Conservation (phyloP, 2,888 invertebrate genomes). For the Uloborus plumipes region DNA sequence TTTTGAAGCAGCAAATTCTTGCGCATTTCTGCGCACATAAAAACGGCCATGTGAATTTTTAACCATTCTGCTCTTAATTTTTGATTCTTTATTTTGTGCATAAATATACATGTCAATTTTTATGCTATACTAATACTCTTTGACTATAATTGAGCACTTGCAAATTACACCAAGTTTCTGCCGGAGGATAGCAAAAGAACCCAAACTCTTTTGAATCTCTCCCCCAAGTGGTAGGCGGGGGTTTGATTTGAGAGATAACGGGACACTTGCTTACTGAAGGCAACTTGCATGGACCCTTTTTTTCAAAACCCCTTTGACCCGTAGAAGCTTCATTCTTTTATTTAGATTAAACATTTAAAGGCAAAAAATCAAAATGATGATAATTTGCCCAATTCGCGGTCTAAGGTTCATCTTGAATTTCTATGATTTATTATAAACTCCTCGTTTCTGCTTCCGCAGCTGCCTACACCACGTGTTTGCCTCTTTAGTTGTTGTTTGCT, state of each 20-base stretch:
- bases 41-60: not conserved
- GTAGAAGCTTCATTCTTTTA: constrained; percentile 58
- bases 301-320: constrained; percentile 37
- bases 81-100: not conserved
- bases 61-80: constrained; percentile 10
- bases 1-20: constrained; percentile 3
- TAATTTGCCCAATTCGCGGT: not conserved
- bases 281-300: constrained; percentile 46
- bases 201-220: constrained; percentile 13
- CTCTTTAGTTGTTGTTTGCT: constrained; percentile 35
- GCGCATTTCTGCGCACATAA: not conserved
- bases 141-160: constrained; percentile 22
- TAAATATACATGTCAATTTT: not conserved
- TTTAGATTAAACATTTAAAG: constrained; percentile 33
- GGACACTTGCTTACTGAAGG: constrained; percentile 12
- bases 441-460: constrained; percentile 61
- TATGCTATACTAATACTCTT: constrained; percentile 2
- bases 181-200: constrained; percentile 11
- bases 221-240: constrained; percentile 50
- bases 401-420: constrained; percentile 11
- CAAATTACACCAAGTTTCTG: constrained; percentile 33
- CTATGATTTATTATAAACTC: constrained; percentile 36
- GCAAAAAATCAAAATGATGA: constrained; percentile 1
- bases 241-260: constrained; percentile 17
- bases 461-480: constrained; percentile 58